Percentiles rank a stretch among this genome's conserved stretches.
These are phyloP conservation scores for Polia nebulosa DNA, from an alignment of 2,888 invertebrate genomes.

Conservation along the genomic window DNA sequence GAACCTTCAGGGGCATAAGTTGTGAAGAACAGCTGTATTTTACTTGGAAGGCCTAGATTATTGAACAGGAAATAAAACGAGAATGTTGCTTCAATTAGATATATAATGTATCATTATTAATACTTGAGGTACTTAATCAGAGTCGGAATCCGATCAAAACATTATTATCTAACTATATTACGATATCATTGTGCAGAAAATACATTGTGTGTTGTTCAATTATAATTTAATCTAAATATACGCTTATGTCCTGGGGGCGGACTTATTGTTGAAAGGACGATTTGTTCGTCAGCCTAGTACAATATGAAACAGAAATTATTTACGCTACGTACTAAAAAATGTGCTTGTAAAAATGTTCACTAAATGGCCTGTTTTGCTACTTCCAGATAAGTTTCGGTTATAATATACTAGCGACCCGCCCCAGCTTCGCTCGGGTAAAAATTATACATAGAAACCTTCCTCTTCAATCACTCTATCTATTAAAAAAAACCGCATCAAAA, in stretches of 20 bases:
- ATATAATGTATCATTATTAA: conserved; percentile 70
- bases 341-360: too few relatives aligned
- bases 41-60: neutral
- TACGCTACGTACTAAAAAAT: too few relatives aligned
- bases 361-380: neutral
- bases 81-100: conserved; percentile 71
- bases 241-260: conserved; percentile 30
- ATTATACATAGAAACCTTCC: too few relatives aligned
- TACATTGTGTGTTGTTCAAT: conserved; percentile 72
- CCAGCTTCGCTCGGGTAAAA: too few relatives aligned
- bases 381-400: neutral
- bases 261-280: conserved; percentile 8
- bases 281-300: neutral
- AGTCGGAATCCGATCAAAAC: conserved; percentile 69
- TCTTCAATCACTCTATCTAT: too few relatives aligned
- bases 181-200: conserved; percentile 76
- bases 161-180: conserved; percentile 60
- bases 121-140: conserved; percentile 67
- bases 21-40: neutral
- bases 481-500: too few relatives aligned
- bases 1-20: neutral
- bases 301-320: neutral
- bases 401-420: too few relatives aligned
- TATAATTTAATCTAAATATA: conserved; percentile 65
- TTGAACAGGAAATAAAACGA: conserved; percentile 57